Conservation (phyloP, 1,140 invertebrate species). For the Brachionus paranguensis region DNA sequence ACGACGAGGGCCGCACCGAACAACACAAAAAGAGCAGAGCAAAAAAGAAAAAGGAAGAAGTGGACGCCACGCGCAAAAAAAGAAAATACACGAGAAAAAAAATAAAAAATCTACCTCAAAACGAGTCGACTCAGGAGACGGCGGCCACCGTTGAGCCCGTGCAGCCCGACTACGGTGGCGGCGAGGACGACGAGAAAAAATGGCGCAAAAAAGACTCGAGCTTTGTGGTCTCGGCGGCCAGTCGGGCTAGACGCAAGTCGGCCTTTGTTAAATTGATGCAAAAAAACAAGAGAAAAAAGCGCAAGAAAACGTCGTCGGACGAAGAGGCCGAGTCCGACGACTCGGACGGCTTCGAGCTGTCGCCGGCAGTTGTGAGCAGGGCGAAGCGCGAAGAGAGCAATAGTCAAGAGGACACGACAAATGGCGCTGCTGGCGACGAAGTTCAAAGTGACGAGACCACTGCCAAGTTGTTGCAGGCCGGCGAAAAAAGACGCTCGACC, state of each 20-base stretch:
- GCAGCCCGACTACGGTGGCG: no score
- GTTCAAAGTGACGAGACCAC: not conserved
- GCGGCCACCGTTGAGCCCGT: no score
- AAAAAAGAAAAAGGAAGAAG: not conserved
- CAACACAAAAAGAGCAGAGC: not conserved
- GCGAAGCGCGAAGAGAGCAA: not conserved
- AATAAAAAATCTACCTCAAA: not conserved
- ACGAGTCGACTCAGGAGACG: not conserved
- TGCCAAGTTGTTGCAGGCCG: slow-evolving; percentile 16
- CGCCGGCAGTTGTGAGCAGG: not conserved
- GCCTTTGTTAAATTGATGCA: slow-evolving; percentile 33
- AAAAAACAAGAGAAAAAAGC: slow-evolving; percentile 24
- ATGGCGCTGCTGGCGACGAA: not conserved
- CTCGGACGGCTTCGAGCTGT: slow-evolving; percentile 11
- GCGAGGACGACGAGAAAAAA: not conserved
- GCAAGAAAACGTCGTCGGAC: slow-evolving; percentile 33
- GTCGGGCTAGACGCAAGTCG: not conserved
- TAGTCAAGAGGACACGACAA: not conserved
- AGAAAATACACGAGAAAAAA: slow-evolving; percentile 22
- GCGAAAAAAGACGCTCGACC: slow-evolving; percentile 33
- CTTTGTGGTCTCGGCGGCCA: not conserved
- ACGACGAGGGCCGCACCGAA: not conserved
- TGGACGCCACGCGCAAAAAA: not conserved
- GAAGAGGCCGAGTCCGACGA: slow-evolving; percentile 23
- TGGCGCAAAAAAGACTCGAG: not conserved